Percentiles rank a stretch among this genome's conserved stretches.
These are phyloP conservation scores for Nesidiocoris tenuis DNA, from an alignment of 2,888 invertebrate genomes.

Conservation along the genomic window DNA sequence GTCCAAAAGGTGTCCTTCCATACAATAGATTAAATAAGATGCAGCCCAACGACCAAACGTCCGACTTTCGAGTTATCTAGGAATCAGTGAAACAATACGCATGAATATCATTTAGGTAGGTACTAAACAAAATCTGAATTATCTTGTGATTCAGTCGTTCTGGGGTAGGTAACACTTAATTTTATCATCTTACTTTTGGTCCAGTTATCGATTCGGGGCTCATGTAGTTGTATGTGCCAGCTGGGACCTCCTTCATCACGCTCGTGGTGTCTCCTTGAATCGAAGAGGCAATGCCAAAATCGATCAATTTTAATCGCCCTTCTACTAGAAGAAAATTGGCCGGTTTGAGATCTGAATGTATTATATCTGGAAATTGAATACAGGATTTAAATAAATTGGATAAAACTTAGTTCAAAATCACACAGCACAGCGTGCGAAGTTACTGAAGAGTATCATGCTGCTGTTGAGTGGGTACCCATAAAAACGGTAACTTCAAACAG, in stretches of 20 bases:
- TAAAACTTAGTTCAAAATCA: no score
- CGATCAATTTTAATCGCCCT: constrained; percentile 87
- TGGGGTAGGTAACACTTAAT: no score
- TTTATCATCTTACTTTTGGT: constrained; percentile 50
- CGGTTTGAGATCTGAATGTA: constrained; percentile 95
- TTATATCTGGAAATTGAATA: constrained; percentile 69
- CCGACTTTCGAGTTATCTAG: constrained; percentile 86
- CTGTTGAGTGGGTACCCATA: no score
- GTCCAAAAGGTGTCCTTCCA: constrained; percentile 85
- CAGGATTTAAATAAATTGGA: background rate
- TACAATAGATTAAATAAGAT: constrained; percentile 92
- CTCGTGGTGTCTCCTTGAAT: constrained; percentile 86
- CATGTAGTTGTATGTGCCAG: constrained; percentile 93
- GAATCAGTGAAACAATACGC: constrained; percentile 48
- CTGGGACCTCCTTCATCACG: constrained; percentile 75
- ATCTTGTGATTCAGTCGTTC: no score
- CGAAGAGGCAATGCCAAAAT: constrained; percentile 93
- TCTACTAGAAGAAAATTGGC: constrained; percentile 90
- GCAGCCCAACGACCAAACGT: constrained; percentile 97
- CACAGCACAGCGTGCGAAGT: no score
- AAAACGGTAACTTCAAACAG: no score
- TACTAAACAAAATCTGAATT: no score
- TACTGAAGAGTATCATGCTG: no score
- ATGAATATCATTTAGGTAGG: background rate
- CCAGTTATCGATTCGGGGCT: constrained; percentile 82